Evolutionary conservation across 2,888 invertebrate genomes (phyloP), one percentile per base, ranked within the genome.

Genomic region (Mythimna pallens): DNA sequence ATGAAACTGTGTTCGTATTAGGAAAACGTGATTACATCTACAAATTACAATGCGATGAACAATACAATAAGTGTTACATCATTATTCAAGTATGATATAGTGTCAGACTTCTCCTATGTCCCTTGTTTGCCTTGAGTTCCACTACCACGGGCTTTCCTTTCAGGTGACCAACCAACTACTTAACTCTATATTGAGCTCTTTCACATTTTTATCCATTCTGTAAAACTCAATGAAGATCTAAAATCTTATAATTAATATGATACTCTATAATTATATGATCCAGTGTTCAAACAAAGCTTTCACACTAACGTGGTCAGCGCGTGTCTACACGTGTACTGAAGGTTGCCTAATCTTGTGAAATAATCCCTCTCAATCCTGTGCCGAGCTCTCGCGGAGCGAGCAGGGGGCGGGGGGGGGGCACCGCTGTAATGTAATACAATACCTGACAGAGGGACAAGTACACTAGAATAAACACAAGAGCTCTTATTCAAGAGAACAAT

Each of bases 291-390:
- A 22, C 22, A 5, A 63, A 30, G 14, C 20, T 50, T 25, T 10
- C 10, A 25, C n/a, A 25, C 25, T n/a, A n/a, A 14, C 20, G 10
- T 12, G 25, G 14, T 25, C 50, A 34, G 8, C 68, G 14, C 43
- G 3, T 17, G 20, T 36, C 12, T 14, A 36, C 50, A 17, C 10
- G 30, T 64, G 65, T 22, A 22, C 40, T 25, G 10, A 52, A n/a
- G 25, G 25, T n/a, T 40, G 54, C 12, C 12, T 69, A 68, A 69
- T 54, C n/a, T 54, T n/a, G 17, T 68, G 68, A 40, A 36, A 40
- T 25, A 69, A 67, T 54, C 25, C 40, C 52, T 25, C 52, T 25
- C 52, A 25, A 40, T n/a, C 25, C 17, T 47, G n/a, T n/a, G 52
- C 52, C 30, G 36, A 54, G n/a, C 36, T 14, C n/a, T 14, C 4